Evolutionary conservation across 2,888 invertebrate genomes (phyloP), one percentile per base, ranked within the genome.

Genomic region (Nycteola revayana): DNA sequence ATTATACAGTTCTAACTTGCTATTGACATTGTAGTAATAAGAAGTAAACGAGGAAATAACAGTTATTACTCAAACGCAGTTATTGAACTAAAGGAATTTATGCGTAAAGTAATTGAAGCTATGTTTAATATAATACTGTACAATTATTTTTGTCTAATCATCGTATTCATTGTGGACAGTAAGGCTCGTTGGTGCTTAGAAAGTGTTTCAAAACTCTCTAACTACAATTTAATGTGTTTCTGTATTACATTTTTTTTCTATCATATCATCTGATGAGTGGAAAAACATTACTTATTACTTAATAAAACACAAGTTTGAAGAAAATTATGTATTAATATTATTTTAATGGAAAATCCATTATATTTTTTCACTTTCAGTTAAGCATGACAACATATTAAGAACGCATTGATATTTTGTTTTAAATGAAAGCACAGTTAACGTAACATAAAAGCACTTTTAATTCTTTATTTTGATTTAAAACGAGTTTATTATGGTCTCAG

Each of bases 181-280:
- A 41, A 48, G 30, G 49, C 40, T 60, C 51, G 53, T 60, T 61
- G 53, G 54, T 63, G 55, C 44, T 40, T 63, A 68, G 68, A 69
- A 70, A 70, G 69, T 65, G 62, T 63, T 59, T 58, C 50, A 44
- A 46, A 34, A 44, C 52, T 52, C 48, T 57, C 60, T 67, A 65
- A 66, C 56, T 60, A 44, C 50, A 49, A 23, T 60, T 64, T 66
- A 60, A 68, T 66, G 56, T 53, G 36, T 38, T 32, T 49, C 32
- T 41, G 49, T 44, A 44, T 40, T 17, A 5, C 25, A 27, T 17
- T 14, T 31, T 9, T 23, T 11, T 24, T 36, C 28, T 26, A 27
- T 27, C 23, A 14, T 9, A 10, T 5, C 8, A 6, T 9, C 28
- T 36, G 31, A 32, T 10, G 2, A 25, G 24, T 29, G 9, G 11